A percentile compares a stretch with the other conserved stretches of the same genome.
phyloP scores from a whole-genome alignment of 2,113 vertebrate species.

The Miniopterus natalensis region DNA sequence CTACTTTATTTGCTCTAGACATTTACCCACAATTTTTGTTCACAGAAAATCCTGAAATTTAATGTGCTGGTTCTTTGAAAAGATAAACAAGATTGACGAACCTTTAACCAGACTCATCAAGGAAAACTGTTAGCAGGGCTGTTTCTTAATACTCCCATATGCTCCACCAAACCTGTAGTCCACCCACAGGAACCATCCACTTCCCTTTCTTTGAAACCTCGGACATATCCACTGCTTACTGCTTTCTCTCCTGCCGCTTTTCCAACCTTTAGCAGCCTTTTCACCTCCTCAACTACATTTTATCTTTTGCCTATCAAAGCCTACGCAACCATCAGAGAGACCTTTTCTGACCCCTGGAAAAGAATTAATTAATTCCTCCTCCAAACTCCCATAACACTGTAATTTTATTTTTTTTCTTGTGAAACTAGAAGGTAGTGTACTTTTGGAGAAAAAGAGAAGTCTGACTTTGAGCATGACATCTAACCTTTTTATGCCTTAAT shows the following conservation, averaged over 20 bases:
- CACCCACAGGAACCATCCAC: neutral
- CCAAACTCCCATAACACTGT: neutral
- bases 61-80: neutral
- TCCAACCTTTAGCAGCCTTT: neutral
- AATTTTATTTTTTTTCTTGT: neutral
- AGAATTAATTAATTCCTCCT: constrained; percentile 1
- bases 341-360: neutral
- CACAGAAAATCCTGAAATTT: neutral
- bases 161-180: neutral
- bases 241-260: neutral
- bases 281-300: neutral
- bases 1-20: neutral
- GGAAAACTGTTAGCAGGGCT: neutral
- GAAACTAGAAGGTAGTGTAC: neutral
- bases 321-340: neutral
- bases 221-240: neutral
- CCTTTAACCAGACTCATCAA: no score
- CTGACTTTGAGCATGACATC: neutral
- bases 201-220: neutral
- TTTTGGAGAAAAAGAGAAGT: neutral
- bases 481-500: neutral
- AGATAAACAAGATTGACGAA: no score
- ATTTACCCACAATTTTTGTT: neutral
- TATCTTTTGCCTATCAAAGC: constrained; percentile 19
- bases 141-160: neutral